Evolutionary conservation across 2,888 invertebrate genomes (phyloP).

Genomic region (Standfussiana lucernea): DNA sequence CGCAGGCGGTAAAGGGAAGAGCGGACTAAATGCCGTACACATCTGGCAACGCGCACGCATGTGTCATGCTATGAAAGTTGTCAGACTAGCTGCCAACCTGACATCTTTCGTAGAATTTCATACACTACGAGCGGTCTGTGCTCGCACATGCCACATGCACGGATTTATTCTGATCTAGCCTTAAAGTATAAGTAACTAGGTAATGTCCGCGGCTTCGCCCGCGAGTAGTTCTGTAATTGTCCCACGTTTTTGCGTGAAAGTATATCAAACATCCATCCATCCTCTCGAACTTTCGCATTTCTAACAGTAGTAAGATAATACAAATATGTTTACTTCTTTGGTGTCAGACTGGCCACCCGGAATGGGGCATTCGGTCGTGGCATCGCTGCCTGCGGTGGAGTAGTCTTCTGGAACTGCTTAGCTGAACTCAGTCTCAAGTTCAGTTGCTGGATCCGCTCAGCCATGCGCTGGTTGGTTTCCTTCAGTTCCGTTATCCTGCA

Average conservation of each 20-base stretch:
- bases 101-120: not conserved
- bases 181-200: not conserved
- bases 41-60: not conserved
- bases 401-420: slow-evolving; percentile 81
- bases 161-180: not conserved
- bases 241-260: not conserved
- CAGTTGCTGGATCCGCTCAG: slow-evolving; percentile 78
- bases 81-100: not conserved
- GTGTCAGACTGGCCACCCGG: slow-evolving; percentile 31
- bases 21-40: not conserved
- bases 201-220: not conserved
- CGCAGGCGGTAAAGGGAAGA: not conserved
- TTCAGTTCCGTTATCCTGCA: slow-evolving; percentile 80
- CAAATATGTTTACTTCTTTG: slow-evolving; percentile 34
- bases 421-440: slow-evolving; percentile 83
- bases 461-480: slow-evolving; percentile 76
- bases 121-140: not conserved
- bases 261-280: not conserved
- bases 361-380: not conserved
- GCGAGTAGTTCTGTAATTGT: not conserved
- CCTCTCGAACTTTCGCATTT: not conserved
- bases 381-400: slow-evolving; percentile 53
- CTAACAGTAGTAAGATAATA: not conserved
- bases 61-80: not conserved
- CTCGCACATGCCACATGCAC: not conserved